Evolutionary conservation across 1,140 invertebrate species (phyloP).

Genomic region (Augochlora pura): DNA sequence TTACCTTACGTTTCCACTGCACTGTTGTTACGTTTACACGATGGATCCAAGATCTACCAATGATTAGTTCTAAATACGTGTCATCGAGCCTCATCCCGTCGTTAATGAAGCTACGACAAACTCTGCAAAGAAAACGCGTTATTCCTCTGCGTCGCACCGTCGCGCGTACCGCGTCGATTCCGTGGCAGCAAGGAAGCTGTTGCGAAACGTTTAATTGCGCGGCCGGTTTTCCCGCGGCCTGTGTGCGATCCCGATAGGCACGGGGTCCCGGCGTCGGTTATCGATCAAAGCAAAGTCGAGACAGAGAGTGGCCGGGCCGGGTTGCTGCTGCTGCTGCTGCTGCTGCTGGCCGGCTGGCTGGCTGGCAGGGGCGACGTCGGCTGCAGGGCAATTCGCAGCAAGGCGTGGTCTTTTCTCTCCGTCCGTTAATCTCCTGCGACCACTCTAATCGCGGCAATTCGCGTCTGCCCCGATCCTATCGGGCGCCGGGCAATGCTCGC

Average conservation of each 20-base stretch:
- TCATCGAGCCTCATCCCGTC: too few relatives aligned
- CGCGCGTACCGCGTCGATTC: not conserved
- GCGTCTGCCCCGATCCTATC: conserved; percentile 40
- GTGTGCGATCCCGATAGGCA: not conserved
- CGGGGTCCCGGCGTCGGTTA: conserved; percentile 17
- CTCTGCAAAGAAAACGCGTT: too few relatives aligned
- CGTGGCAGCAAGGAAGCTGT: too few relatives aligned
- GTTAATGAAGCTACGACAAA: too few relatives aligned
- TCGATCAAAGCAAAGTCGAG: conserved; percentile 42
- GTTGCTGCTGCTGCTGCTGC: too few relatives aligned
- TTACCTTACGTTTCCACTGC: too few relatives aligned
- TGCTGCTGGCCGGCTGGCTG: too few relatives aligned
- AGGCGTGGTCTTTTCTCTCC: conserved; percentile 47
- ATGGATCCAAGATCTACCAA: too few relatives aligned
- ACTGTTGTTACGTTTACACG: too few relatives aligned
- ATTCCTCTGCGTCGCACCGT: too few relatives aligned
- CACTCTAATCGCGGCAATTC: conserved; percentile 56
- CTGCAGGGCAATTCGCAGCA: conserved; percentile 32
- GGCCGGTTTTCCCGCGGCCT: not conserved
- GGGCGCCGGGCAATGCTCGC: conserved; percentile 36
- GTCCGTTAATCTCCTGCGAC: conserved; percentile 44
- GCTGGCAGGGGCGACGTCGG: not conserved
- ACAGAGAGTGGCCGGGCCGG: not conserved
- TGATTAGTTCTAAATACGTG: too few relatives aligned
- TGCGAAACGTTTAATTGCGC: conserved; percentile 1